A percentile compares a stretch with the other conserved stretches of the same genome.
phyloP scores from a whole-genome alignment of 2,113 vertebrate genomes.

The Anser cygnoides region DNA sequence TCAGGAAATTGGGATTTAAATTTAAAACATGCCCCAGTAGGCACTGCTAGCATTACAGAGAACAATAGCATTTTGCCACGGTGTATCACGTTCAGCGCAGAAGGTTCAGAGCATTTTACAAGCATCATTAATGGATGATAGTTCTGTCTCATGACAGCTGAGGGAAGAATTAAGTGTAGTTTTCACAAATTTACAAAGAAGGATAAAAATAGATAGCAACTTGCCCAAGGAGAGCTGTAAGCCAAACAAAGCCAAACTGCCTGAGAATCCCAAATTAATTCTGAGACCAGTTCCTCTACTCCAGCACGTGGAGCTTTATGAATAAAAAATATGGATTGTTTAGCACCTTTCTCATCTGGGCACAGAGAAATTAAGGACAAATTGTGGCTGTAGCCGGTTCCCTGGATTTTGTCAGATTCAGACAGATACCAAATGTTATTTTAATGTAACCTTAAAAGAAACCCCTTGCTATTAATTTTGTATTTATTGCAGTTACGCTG shows the following conservation, averaged over 20 bases:
- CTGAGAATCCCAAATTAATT: not conserved
- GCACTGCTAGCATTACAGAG: not conserved
- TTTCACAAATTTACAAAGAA: not conserved
- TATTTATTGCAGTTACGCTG: constrained; percentile 55
- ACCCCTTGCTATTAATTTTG: constrained; percentile 41
- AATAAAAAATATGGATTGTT: constrained; percentile 32
- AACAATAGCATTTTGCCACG: not conserved
- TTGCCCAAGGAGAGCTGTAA: not conserved
- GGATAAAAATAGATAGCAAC: not conserved
- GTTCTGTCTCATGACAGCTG: not conserved
- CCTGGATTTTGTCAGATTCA: constrained; percentile 57
- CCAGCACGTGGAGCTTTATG: not conserved
- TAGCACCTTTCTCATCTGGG: not conserved
- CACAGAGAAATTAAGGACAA: constrained; percentile 17
- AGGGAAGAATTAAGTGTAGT: not conserved
- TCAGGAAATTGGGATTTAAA: not conserved
- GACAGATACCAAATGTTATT: constrained; percentile 43
- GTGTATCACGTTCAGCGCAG: not conserved
- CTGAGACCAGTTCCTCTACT: not conserved
- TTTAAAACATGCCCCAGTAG: not conserved
- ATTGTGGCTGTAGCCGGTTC: not conserved
- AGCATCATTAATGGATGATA: not conserved
- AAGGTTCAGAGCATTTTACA: not conserved
- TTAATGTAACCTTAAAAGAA: constrained; percentile 49
- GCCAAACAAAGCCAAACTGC: not conserved